phyloP scores from a whole-genome alignment of 2,797 vertebrate species.

The Micromesistius poutassou region DNA sequence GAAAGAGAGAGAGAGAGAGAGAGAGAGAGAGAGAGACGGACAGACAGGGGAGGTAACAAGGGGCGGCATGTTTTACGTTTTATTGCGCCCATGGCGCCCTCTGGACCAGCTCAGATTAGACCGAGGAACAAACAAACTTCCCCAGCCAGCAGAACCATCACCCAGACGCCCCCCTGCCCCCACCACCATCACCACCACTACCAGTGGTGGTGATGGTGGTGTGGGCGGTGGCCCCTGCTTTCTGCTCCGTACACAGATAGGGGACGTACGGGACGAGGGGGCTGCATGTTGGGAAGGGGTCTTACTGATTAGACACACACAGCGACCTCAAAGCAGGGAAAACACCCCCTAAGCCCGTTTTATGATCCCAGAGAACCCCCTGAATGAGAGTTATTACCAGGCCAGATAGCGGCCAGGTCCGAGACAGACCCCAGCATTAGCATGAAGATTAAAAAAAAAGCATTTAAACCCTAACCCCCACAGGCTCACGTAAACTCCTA shows the following conservation, averaged over 20 bases:
- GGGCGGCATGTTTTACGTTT: constrained; percentile 48
- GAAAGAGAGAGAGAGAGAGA: not conserved
- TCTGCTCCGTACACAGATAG: constrained; percentile 39
- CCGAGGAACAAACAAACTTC: constrained; percentile 61
- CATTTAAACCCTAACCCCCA: too few species aligned
- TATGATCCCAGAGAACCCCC: constrained; percentile 51
- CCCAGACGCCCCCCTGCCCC: constrained; percentile 49
- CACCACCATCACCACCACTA: constrained; percentile 39
- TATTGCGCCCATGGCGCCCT: constrained; percentile 63
- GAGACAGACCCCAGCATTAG: not conserved
- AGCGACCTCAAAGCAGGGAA: constrained; percentile 45
- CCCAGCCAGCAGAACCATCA: constrained; percentile 46
- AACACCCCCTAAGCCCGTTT: constrained; percentile 42
- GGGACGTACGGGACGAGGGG: constrained; percentile 51
- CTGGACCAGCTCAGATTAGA: constrained; percentile 76
- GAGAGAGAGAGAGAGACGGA: not conserved
- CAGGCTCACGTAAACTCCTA: too few species aligned
- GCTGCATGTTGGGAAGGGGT: not conserved
- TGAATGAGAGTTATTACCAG: constrained; percentile 47
- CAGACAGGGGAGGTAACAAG: not conserved
- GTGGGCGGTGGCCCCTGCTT: constrained; percentile 22
- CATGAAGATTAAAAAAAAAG: not conserved
- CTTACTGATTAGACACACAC: constrained; percentile 57
- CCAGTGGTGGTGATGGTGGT: too few species aligned
- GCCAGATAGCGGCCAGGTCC: constrained; percentile 42